Evolutionary conservation across 2,797 vertebrate species (phyloP).

Genomic region (Lagorchestes hirsutus): DNA sequence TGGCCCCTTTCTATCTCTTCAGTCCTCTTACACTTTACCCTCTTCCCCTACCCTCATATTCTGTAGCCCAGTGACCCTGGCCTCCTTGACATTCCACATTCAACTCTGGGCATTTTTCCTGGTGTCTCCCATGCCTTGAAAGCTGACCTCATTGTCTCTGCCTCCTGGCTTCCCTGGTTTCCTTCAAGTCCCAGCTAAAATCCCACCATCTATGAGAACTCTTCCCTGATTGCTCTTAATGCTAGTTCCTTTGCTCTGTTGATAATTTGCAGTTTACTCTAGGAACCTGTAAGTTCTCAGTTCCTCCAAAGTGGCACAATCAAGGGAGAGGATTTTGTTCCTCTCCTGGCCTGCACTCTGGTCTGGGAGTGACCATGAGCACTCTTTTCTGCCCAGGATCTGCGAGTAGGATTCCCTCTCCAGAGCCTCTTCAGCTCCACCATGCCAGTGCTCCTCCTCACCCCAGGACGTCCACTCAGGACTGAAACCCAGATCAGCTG

Average conservation of each 20-base stretch:
- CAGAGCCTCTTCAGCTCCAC: too few relatives aligned
- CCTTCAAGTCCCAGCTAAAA: background rate
- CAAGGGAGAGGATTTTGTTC: too few relatives aligned
- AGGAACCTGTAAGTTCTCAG: too few relatives aligned
- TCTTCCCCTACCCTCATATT: background rate
- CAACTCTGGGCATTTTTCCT: background rate
- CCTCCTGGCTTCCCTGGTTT: background rate
- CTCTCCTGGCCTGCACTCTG: too few relatives aligned
- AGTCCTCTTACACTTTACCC: background rate
- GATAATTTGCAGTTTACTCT: background rate
- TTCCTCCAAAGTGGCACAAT: too few relatives aligned
- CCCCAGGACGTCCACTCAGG: too few relatives aligned
- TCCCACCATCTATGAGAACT: background rate
- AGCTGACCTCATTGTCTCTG: background rate
- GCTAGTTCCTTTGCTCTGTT: background rate
- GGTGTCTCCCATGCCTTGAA: background rate
- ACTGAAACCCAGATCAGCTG: too few relatives aligned
- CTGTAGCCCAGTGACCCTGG: background rate
- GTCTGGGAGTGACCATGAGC: too few relatives aligned
- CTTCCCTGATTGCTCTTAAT: background rate
- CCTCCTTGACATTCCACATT: background rate
- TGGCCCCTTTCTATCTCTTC: background rate
- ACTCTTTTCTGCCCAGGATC: too few relatives aligned
- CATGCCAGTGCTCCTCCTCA: too few relatives aligned
- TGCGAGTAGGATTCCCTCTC: too few relatives aligned